These are phyloP conservation scores for Podarcis raffonei DNA, from an alignment of 2,113 vertebrate species.

Conservation along the genomic window DNA sequence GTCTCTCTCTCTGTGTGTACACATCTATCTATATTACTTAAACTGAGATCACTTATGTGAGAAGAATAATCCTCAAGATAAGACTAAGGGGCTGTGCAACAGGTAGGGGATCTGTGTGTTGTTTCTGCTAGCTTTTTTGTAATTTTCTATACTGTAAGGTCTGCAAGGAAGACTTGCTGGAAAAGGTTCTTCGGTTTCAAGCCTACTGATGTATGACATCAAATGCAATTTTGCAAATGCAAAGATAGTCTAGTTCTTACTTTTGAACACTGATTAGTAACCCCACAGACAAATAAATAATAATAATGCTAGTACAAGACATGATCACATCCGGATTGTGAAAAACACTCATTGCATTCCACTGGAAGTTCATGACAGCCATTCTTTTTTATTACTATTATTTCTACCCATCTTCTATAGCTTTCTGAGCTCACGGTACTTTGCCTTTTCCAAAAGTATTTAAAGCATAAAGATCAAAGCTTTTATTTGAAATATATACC, in stretches of 20 bases:
- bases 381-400: neutral
- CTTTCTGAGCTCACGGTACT: neutral
- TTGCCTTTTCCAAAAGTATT: slow-evolving; percentile 27
- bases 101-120: neutral
- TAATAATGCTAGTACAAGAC: neutral
- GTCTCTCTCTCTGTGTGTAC: neutral
- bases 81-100: rapidly evolving
- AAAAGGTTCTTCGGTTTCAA: neutral
- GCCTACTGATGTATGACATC: slow-evolving; percentile 1
- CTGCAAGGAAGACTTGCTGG: neutral
- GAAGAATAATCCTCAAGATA: neutral
- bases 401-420: neutral
- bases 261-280: slow-evolving; percentile 29
- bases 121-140: neutral
- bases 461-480: neutral
- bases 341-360: neutral
- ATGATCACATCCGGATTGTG: neutral
- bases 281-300: neutral
- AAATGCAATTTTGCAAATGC: slow-evolving; percentile 1
- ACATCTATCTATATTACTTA: neutral
- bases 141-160: neutral
- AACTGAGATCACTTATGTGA: neutral
- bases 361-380: neutral
- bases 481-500: slow-evolving; percentile 1
- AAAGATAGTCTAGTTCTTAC: slow-evolving; percentile 10